phyloP scores from a whole-genome alignment of 1,140 invertebrate species.

The Drosophila cardini region DNA sequence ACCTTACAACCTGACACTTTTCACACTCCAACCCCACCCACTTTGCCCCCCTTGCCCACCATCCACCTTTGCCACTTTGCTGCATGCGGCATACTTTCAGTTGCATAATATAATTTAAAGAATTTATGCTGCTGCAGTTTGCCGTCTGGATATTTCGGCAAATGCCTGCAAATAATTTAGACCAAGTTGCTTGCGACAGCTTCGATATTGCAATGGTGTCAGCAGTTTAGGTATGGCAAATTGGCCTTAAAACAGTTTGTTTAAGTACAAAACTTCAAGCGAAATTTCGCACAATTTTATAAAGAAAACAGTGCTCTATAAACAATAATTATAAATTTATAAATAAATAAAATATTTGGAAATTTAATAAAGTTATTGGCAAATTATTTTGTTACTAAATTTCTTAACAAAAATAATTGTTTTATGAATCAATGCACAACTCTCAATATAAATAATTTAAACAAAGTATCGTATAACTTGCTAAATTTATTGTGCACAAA shows the following conservation, averaged over 20 bases:
- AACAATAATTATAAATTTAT: too few relatives aligned
- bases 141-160: slow-evolving; percentile 7
- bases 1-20: slow-evolving; percentile 15
- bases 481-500: too few relatives aligned
- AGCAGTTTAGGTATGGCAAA: background rate
- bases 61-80: background rate
- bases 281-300: background rate
- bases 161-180: slow-evolving; percentile 54
- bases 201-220: slow-evolving; percentile 5
- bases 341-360: too few relatives aligned
- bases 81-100: background rate
- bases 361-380: too few relatives aligned
- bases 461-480: too few relatives aligned
- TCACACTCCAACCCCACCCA: background rate
- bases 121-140: slow-evolving; percentile 61
- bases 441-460: too few relatives aligned
- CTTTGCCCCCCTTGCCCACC: background rate
- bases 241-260: background rate
- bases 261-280: background rate
- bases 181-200: slow-evolving; percentile 47
- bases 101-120: slow-evolving; percentile 59
- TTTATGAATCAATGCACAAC: too few relatives aligned
- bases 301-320: background rate
- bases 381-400: too few relatives aligned
- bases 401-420: too few relatives aligned